These are phyloP conservation scores for Xiphorhynchus elegans DNA, from an alignment of 2,113 vertebrate genomes.

Conservation along the genomic window DNA sequence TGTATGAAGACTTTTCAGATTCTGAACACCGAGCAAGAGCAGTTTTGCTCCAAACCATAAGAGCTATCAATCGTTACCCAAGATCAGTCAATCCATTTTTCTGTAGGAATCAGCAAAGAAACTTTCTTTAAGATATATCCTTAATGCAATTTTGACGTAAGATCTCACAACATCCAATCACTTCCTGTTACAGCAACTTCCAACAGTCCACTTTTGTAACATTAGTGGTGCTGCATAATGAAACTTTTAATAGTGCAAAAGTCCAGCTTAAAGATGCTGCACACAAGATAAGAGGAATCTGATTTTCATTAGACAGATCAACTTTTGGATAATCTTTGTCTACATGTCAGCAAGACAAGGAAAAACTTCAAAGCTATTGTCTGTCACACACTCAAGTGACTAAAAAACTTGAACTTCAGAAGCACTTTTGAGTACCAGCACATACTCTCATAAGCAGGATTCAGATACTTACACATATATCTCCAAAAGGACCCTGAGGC, in stretches of 20 bases:
- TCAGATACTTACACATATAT: neutral
- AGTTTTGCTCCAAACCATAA: neutral
- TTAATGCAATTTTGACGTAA: neutral
- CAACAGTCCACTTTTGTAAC: neutral
- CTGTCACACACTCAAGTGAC: neutral
- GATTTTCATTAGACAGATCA: neutral
- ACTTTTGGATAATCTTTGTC: neutral
- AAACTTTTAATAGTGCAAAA: neutral
- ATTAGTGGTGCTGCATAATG: neutral
- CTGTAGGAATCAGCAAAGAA: neutral
- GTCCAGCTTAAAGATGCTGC: neutral
- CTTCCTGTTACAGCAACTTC: conserved; percentile 7
- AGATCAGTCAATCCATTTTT: neutral
- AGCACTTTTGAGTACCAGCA: neutral
- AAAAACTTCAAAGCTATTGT: neutral
- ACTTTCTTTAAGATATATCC: neutral
- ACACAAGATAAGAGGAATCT: neutral
- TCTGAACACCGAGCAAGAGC: neutral
- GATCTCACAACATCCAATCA: neutral
- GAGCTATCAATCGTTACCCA: neutral
- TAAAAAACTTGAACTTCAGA: neutral
- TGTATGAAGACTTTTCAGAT: neutral
- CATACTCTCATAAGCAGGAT: neutral
- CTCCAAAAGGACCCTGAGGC: neutral
- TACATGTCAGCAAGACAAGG: neutral